A percentile compares a stretch with the other conserved stretches of the same genome.
Conservation (phyloP, 2,113 vertebrate species). For the Syrmaticus mikado region DNA sequence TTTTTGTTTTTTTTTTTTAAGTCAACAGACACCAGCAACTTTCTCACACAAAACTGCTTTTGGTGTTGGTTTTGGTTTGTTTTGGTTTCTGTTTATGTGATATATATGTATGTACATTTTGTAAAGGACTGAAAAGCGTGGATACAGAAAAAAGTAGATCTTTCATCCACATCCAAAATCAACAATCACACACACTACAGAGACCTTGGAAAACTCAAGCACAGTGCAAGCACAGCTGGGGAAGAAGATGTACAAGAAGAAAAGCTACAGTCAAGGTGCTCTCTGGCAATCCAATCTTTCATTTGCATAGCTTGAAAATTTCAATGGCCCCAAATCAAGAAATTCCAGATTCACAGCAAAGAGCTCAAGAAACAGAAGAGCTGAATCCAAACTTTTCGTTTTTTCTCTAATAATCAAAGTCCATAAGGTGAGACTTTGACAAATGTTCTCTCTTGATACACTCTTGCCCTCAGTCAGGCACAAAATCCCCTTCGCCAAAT, state of each 20-base stretch:
- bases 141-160: background rate
- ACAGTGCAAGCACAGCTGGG: background rate
- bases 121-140: background rate
- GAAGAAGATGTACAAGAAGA: background rate
- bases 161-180: background rate
- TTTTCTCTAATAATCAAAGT: background rate
- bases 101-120: background rate
- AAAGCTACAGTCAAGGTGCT: background rate
- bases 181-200: background rate
- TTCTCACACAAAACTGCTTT: background rate
- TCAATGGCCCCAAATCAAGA: background rate
- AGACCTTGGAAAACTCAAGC: background rate
- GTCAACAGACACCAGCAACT: background rate
- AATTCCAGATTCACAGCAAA: background rate
- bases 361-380: rapidly evolving
- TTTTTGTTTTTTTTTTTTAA: background rate
- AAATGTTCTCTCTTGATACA: background rate
- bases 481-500: background rate
- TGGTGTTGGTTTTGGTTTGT: too few species aligned
- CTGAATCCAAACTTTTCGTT: background rate
- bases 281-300: background rate
- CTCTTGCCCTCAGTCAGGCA: background rate
- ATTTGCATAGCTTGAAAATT: background rate
- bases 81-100: background rate
- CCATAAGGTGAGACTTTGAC: background rate